Conservation (phyloP, 37 sponge, comb jelly and placozoan species). For the Hexactinellida sp. region DNA sequence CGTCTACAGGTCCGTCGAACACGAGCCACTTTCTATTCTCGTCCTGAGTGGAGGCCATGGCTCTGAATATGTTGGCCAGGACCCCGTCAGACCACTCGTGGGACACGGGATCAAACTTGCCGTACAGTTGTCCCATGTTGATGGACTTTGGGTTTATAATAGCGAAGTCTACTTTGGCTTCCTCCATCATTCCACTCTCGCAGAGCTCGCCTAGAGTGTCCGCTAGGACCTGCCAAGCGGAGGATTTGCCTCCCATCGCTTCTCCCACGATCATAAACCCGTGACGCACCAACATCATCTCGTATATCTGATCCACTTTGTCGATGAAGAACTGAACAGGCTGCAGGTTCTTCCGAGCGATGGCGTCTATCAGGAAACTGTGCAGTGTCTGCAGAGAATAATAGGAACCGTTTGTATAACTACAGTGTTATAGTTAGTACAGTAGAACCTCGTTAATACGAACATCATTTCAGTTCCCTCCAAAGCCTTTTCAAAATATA, state of each 20-base stretch:
- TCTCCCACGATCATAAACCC: constrained; percentile 99
- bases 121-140: constrained; percentile 90
- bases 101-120: constrained; percentile 88
- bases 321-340: constrained; percentile 87
- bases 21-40: constrained; percentile 91
- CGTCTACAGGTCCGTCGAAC: constrained; percentile 99
- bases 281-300: constrained; percentile 98
- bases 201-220: constrained; percentile 73
- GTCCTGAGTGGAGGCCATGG: constrained; percentile 68
- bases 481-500: too few relatives aligned
- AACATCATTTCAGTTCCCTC: too few relatives aligned
- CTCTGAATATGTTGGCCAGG: constrained; percentile 84
- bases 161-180: constrained; percentile 58
- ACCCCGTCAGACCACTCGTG: constrained; percentile 99
- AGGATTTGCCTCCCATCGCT: constrained; percentile 86
- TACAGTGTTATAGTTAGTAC: background rate
- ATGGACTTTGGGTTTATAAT: constrained; percentile 93
- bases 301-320: constrained; percentile 87
- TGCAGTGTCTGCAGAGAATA: constrained; percentile 24
- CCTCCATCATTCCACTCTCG: constrained; percentile 76
- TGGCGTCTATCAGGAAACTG: constrained; percentile 58
- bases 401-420: background rate
- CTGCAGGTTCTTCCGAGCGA: constrained; percentile 69
- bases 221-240: constrained; percentile 84
- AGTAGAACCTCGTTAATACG: too few relatives aligned